Evolutionary conservation across 2,888 invertebrate species (phyloP).

Genomic region (Melieria crassipennis): DNA sequence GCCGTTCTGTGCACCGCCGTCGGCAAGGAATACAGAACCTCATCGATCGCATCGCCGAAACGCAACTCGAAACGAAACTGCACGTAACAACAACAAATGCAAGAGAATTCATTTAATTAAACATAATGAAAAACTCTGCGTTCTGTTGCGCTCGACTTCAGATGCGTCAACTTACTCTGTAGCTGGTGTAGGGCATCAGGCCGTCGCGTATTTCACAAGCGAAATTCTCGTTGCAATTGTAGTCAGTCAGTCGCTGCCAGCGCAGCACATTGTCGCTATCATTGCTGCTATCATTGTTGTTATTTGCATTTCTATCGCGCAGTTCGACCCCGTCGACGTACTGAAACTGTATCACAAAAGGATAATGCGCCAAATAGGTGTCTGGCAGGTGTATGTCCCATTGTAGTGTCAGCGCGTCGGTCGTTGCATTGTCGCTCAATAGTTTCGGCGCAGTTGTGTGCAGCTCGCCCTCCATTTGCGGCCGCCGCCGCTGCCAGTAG

Average conservation of each 20-base stretch:
- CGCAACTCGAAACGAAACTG: slow-evolving; percentile 90
- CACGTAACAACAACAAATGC: neutral
- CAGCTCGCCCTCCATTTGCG: slow-evolving; percentile 49
- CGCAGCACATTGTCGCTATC: slow-evolving; percentile 78
- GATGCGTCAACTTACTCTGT: slow-evolving; percentile 72
- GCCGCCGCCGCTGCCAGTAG: slow-evolving; percentile 54
- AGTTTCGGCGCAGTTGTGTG: slow-evolving; percentile 49
- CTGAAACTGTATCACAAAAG: slow-evolving; percentile 58
- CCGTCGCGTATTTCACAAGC: slow-evolving; percentile 76
- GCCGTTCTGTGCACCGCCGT: slow-evolving; percentile 81
- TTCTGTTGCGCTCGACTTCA: neutral
- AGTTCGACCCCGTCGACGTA: slow-evolving; percentile 64
- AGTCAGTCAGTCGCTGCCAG: slow-evolving; percentile 76
- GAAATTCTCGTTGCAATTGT: slow-evolving; percentile 70
- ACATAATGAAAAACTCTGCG: neutral
- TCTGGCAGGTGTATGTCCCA: slow-evolving; percentile 56
- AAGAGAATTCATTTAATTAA: neutral
- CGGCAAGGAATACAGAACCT: slow-evolving; percentile 77
- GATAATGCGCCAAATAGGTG: slow-evolving; percentile 53
- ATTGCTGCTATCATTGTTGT: slow-evolving; percentile 73
- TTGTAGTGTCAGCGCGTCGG: slow-evolving; percentile 48
- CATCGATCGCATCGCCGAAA: slow-evolving; percentile 75
- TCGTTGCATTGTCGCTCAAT: slow-evolving; percentile 40
- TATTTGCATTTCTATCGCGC: slow-evolving; percentile 69
- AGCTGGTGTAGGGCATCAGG: slow-evolving; percentile 88